Base-by-base conservation (phyloP, 2,797 vertebrate species). In the Betta splendens region DNA sequence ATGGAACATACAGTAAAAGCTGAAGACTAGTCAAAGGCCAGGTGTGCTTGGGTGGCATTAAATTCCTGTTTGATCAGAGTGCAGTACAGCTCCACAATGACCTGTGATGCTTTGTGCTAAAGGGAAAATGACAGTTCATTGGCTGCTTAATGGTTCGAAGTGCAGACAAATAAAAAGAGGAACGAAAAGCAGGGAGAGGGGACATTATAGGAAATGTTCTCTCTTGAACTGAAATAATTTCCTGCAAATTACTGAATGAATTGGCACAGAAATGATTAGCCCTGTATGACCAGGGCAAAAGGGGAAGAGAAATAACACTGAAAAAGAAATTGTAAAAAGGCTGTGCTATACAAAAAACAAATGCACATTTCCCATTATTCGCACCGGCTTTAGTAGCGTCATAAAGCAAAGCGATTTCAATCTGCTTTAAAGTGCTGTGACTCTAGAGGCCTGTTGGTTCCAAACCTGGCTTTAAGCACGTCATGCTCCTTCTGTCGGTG, bases 401-500 rank as follows among this genome's bases (percentile, higher is more conserved):
- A 13, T 47, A 36, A 57, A 10, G 23, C 12, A 42, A 22, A 25
- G 31, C n/a, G n/a, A 48, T 37, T 11, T 45, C 54, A 55, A 52
- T 74, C 23, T 25, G 33, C 64, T 50, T 63, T 21, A 60, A 75
- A 22, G n/a, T 48, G 31, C 49, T 64, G 48, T 23, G 42, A 58
- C 28, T 66, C n/a, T 53, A 71, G 68, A 69, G 57, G 57, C 62
- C 13, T 46, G 49, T 21, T 25, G 26, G n/a, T 32, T 77, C 75
- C 91, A 72, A 67, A 98, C 97, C 94, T 92, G 63, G 80, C 75
- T 67, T 88, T 90, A 67, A 89, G 84, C 45, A 93, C 70, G 7
- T 67, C 78, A 8, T 85, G 60, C 47, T 92, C 89, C 75, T 94
- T 94, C 76, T 94, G 91, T 53, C 62, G 82, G 15, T 86, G 84